These are phyloP conservation scores for Oconnorella tubifera DNA, from an alignment of 2,888 invertebrate species.

Conservation along the genomic window DNA sequence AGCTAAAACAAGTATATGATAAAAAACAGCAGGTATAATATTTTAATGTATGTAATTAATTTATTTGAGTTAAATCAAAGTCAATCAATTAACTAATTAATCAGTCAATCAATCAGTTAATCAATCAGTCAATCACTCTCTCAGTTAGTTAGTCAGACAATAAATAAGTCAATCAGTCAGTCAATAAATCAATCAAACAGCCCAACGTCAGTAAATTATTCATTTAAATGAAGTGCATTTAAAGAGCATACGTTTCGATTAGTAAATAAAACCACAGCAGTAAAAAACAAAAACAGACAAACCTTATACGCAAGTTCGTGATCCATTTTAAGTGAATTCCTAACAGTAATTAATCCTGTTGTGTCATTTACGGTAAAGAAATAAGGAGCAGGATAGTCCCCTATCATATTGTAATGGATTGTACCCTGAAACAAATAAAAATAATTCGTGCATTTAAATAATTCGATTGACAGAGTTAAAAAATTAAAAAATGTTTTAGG, in stretches of 20 bases:
- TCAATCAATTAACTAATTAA: too few relatives aligned
- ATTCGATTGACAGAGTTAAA: too few relatives aligned
- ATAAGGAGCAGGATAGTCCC: constrained; percentile 45
- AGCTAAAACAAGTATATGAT: not conserved
- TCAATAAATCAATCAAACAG: too few relatives aligned
- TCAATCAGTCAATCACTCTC: too few relatives aligned
- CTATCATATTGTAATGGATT: constrained; percentile 44
- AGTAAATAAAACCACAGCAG: not conserved
- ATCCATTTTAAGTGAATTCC: constrained; percentile 27
- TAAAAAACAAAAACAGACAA: constrained; percentile 1
- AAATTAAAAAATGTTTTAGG: too few relatives aligned
- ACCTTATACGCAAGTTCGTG: constrained; percentile 30
- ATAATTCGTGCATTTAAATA: not conserved
- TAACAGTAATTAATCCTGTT: constrained; percentile 38
- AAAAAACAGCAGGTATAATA: not conserved
- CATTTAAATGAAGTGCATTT: constrained; percentile 1
- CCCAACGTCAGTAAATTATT: too few relatives aligned
- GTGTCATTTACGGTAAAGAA: constrained; percentile 41
- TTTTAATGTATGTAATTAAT: too few relatives aligned
- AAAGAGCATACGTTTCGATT: too few relatives aligned
- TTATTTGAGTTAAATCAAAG: too few relatives aligned
- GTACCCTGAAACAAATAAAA: constrained; percentile 33
- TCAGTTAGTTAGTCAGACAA: too few relatives aligned
- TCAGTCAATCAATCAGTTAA: too few relatives aligned
- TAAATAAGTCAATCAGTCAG: too few relatives aligned